phyloP scores from a whole-genome alignment of 2,113 vertebrate genomes.

The Dasypus novemcinctus region DNA sequence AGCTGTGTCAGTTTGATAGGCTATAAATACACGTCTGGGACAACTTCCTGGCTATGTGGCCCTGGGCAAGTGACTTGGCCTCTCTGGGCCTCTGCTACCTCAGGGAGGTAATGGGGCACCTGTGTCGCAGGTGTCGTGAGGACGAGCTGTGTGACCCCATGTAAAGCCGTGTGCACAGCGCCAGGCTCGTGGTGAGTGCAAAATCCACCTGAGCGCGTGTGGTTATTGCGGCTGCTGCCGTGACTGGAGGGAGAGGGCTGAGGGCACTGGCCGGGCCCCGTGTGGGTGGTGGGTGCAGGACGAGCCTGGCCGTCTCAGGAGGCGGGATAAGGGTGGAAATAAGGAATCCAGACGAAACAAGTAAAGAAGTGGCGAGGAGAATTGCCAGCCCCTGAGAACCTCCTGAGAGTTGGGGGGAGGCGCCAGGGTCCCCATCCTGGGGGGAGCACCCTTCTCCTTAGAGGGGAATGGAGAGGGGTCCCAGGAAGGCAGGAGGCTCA shows the following conservation, averaged over 20 bases:
- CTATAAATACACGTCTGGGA: too few relatives aligned
- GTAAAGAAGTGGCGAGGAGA: neutral
- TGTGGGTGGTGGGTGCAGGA: neutral
- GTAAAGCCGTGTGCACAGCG: neutral
- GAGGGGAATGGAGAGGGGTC: neutral
- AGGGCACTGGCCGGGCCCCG: neutral
- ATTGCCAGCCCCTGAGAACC: fast-evolving
- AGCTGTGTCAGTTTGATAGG: too few relatives aligned
- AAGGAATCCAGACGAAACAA: neutral
- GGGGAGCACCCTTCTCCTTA: neutral
- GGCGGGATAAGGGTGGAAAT: neutral
- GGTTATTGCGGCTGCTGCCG: neutral
- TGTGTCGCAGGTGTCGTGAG: neutral
- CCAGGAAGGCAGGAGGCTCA: neutral
- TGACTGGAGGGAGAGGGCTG: neutral
- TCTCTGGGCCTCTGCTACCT: neutral
- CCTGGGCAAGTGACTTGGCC: neutral
- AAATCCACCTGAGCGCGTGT: neutral
- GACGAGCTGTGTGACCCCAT: neutral
- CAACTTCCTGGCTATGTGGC: too few relatives aligned
- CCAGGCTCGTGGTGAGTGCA: neutral
- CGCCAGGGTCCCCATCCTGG: neutral
- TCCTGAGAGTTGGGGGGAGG: too few relatives aligned
- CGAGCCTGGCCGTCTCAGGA: fast-evolving
- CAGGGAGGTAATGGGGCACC: neutral